phyloP scores from a whole-genome alignment of 2,888 invertebrate genomes.

The Tribolium freemani region DNA sequence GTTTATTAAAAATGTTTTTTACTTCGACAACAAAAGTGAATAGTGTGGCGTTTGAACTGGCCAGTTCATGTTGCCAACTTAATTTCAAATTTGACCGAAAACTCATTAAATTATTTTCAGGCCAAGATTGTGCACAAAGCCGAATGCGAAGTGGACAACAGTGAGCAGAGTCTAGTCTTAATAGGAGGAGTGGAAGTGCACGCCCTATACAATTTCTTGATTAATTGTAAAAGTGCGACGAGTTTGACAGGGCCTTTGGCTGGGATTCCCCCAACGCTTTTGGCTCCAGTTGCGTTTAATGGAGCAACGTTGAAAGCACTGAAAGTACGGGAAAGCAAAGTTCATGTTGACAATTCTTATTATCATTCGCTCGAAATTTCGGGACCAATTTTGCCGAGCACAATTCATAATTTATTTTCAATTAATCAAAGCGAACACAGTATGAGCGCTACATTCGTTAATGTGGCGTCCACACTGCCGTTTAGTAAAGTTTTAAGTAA shows the following conservation, averaged over 20 bases:
- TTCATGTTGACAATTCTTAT: conserved; percentile 79
- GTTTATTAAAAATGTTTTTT: too few relatives aligned
- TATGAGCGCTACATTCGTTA: conserved; percentile 82
- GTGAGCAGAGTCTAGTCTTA: conserved; percentile 84
- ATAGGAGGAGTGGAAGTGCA: conserved; percentile 90
- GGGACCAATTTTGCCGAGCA: conserved; percentile 88
- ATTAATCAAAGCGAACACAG: conserved; percentile 78
- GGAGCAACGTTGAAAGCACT: conserved; percentile 87
- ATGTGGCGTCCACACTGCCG: conserved; percentile 76
- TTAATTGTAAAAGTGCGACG: conserved; percentile 88
- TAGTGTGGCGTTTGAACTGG: too few relatives aligned
- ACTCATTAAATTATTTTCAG: conserved; percentile 65
- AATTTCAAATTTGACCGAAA: too few relatives aligned
- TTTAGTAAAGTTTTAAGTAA: conserved; percentile 74
- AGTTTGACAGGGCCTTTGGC: conserved; percentile 86
- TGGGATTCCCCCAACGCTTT: conserved; percentile 94
- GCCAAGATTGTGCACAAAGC: conserved; percentile 72
- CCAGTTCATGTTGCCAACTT: too few relatives aligned
- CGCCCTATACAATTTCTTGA: conserved; percentile 90
- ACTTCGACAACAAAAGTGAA: too few relatives aligned
- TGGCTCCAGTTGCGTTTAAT: conserved; percentile 91
- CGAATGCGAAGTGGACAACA: conserved; percentile 82
- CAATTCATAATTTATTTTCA: conserved; percentile 80
- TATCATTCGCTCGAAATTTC: conserved; percentile 87
- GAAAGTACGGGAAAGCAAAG: conserved; percentile 79